Evolutionary conservation across 1,140 invertebrate species (phyloP), one percentile per base, ranked within the genome.

Genomic region (Protaetia brevitarsis): DNA sequence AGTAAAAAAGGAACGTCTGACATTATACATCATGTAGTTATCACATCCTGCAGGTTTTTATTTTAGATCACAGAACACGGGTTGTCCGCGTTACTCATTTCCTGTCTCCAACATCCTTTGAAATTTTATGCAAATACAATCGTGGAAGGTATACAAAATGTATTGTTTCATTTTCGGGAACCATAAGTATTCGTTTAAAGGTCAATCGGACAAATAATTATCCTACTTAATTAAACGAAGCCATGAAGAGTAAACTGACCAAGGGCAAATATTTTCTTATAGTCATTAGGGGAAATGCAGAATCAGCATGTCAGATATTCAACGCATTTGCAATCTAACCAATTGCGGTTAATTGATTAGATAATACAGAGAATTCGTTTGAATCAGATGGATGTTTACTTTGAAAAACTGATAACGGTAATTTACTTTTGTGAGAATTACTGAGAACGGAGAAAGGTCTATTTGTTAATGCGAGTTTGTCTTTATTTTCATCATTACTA

Each of bases 81-180:
- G 26, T 4, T 19, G 41, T 51, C 21, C 41, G 41, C 13, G 19
- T 51, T 51, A 51, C 41, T 51, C 41, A 51, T 23, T 51, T 51
- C 41, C 41, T 51, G 41, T 19, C 41, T 51, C 26, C 26, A 10
- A 51, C 34, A 37, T 37, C 34, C 34, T 37, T 23, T 51, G 16
- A 51, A 51, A 51, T 23, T 19, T 23, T 51, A 51, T 51, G 41
- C 41, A 23, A 51, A 51, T 51, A 23, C 11, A 51, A 19, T 51
- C 41, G 41, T 51, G 19, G 41, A 51, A 23, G 41, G 41, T 51
- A 51, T 51, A 51, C 41, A 8, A 19, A 51, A 23, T 23, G 19
- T 51, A 10, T 0, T 5, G 41, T 51, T 23, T 51, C 11, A 51
- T 19, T 51, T 51, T 51, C 11, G 10, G 26, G 41, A 23, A 11